Base-by-base conservation (phyloP, 1,140 invertebrate species). In the Wiebesia pumilae region DNA sequence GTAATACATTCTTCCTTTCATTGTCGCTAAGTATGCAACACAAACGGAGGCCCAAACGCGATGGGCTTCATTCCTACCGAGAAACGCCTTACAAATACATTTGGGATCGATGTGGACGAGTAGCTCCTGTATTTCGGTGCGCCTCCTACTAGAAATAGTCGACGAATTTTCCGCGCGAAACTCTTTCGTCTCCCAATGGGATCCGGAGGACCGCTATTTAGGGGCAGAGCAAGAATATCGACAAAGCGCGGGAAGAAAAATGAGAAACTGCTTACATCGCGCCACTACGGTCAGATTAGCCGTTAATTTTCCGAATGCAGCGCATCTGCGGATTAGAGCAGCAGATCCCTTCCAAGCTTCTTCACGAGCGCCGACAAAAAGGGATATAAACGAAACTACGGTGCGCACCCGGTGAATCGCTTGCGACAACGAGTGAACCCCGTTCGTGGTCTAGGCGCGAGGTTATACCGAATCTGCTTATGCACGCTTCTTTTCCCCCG, bases 281-380 rank as follows among this genome's bases (percentile, higher is more conserved):
- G 30, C 12, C 19, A n/a, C n/a, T n/a, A 2, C 14, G 14, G 7
- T 51, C 78, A 62, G 84, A 69, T 85, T 81, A 85, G 77, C 33
- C 0, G 10, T 33, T 69, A 54, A 81, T 85, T 81, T 85, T 79
- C 67, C 78, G 14, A 30, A 40, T 14, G 38, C 0, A 65, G 54
- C 24, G 58, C 73, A 58, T 19, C n/a, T 14, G 7, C 16, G 73
- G 83, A 84, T 84, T 84, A 84, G 71, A 78, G 24, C 35, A 73
- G 10, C 27, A 65, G 73, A 84, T 65, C 19, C 4, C 19, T 33
- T 82, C 24, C 30, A 24, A 43, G 38, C n/a, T 69, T 19, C 16
- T 30, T 47, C n/a, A 47, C 27, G 38, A 9, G 6, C 0, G 24
- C 65, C 7, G 43, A 35, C 4, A 10, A 67, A 79, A 67, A 43